These are phyloP conservation scores for Larimichthys crocea DNA, from an alignment of 2,113 vertebrate genomes.

Conservation along the genomic window DNA sequence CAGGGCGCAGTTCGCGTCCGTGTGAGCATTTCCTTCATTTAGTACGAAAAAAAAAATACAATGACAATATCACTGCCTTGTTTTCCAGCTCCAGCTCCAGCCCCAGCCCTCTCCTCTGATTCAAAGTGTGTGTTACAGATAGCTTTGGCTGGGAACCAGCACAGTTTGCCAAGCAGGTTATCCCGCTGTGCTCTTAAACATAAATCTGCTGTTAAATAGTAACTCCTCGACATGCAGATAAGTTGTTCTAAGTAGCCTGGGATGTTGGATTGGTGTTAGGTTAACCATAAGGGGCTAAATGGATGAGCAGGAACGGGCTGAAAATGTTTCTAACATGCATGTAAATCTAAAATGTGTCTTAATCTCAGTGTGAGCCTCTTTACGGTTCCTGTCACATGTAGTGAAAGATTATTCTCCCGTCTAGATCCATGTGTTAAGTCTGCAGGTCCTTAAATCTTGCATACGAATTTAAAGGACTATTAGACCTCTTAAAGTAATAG, in stretches of 20 bases:
- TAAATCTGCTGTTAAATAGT: slow-evolving; percentile 79
- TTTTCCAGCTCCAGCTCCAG: slow-evolving; percentile 53
- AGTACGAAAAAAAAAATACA: slow-evolving; percentile 23
- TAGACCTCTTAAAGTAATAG: slow-evolving; percentile 48
- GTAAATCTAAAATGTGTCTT: slow-evolving; percentile 49
- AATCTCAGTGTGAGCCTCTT: slow-evolving; percentile 41
- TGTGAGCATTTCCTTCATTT: slow-evolving; percentile 73
- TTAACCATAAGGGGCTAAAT: slow-evolving; percentile 30
- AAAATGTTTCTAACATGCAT: slow-evolving; percentile 37
- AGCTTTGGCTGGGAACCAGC: slow-evolving; percentile 71
- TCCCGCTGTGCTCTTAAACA: slow-evolving; percentile 76
- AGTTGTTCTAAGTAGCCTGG: slow-evolving; percentile 50
- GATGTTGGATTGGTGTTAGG: slow-evolving; percentile 46
- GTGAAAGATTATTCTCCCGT: slow-evolving; percentile 25
- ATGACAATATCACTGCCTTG: slow-evolving; percentile 55
- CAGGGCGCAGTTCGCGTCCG: slow-evolving; percentile 52
- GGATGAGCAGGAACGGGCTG: background rate
- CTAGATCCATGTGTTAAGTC: slow-evolving; percentile 3
- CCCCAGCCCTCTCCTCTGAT: slow-evolving; percentile 40
- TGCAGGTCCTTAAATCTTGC: slow-evolving; percentile 9
- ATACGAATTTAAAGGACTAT: slow-evolving; percentile 6
- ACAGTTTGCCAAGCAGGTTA: slow-evolving; percentile 75
- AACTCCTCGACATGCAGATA: slow-evolving; percentile 56
- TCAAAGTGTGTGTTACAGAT: slow-evolving; percentile 66
- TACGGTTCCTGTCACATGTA: slow-evolving; percentile 13